Evolutionary conservation across 2,888 invertebrate species (phyloP).

Genomic region (Aphidoletes aphidimyza): DNA sequence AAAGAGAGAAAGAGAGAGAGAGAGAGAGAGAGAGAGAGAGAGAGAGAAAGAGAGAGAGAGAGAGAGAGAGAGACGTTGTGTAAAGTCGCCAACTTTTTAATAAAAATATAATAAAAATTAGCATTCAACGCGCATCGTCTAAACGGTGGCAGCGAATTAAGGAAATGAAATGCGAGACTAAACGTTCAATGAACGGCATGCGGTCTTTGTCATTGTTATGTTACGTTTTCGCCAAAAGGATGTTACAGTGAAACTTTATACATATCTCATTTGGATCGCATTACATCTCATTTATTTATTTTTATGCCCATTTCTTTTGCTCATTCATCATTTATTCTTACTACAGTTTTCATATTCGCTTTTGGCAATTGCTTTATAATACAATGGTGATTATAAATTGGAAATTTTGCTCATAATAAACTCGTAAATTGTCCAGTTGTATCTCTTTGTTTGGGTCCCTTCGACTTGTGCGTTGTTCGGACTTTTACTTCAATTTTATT

Average conservation of each 20-base stretch:
- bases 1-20: too few species aligned
- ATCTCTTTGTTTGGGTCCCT: not conserved
- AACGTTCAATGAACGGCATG: slow-evolving; percentile 31
- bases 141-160: not conserved
- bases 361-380: slow-evolving; percentile 21
- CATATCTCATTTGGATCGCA: slow-evolving; percentile 25
- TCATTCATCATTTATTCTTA: not conserved
- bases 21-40: too few species aligned
- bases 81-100: too few species aligned
- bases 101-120: slow-evolving; percentile 37
- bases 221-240: too few species aligned
- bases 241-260: slow-evolving; percentile 13
- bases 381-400: not conserved
- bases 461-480: not conserved
- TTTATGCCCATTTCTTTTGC: not conserved
- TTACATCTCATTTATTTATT: slow-evolving; percentile 18
- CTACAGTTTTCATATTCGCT: not conserved
- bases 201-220: not conserved
- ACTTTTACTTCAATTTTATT: too few species aligned
- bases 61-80: too few species aligned
- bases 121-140: not conserved
- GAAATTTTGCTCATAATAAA: not conserved
- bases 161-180: slow-evolving; percentile 2
- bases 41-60: too few species aligned
- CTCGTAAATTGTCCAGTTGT: not conserved